Base-by-base conservation (phyloP, 2,797 vertebrate genomes). In the Pangasius krempfi region DNA sequence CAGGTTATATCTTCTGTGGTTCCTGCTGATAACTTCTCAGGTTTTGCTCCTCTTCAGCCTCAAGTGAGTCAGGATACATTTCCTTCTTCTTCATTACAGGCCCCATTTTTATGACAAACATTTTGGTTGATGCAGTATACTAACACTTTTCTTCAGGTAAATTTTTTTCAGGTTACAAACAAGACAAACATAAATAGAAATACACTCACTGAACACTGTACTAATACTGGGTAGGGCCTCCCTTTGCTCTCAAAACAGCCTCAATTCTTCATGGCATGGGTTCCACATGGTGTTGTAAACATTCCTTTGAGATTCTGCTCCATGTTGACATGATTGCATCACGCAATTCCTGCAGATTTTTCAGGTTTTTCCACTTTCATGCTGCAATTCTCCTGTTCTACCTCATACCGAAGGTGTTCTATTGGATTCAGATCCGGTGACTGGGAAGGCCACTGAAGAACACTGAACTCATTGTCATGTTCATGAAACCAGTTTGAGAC, bases 1-100 rank as follows among this genome's bases (percentile, higher is more conserved):
- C 92, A 99, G 99, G 97, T 99, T 62, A 96, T 99, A 89, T 96
- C 99, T 0, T 99, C 99, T 0, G 96, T 99, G 40, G 92, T 98
- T 90, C 97, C 98, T 85, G 96, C 98, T 87, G 98, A 99, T 8
- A 92, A 89, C 0, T 99, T 99, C 94, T 97, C 97, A 44, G 99
- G 98, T 22, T 99, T 99, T 75, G 98, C 98, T 18, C 97, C 98
- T 1, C 95, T 99, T 84, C 98, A 98, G 89, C 99, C 98, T 1
- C 98, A 97, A 96, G 99, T 99, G 90, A 96, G 75, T 83, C 2
- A 64, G 54, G 33, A 44, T 54, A 7, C 4, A 44, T 50, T 81
- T 58, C 16, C 40, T 30, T 76, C 27, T 60, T 27, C 16, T 47
- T 44, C 20, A 20, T 85, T 37, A 52, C 18, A 84, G 62, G 14